Conservation (phyloP, 2,797 vertebrate genomes). For the Macropodus opercularis region DNA sequence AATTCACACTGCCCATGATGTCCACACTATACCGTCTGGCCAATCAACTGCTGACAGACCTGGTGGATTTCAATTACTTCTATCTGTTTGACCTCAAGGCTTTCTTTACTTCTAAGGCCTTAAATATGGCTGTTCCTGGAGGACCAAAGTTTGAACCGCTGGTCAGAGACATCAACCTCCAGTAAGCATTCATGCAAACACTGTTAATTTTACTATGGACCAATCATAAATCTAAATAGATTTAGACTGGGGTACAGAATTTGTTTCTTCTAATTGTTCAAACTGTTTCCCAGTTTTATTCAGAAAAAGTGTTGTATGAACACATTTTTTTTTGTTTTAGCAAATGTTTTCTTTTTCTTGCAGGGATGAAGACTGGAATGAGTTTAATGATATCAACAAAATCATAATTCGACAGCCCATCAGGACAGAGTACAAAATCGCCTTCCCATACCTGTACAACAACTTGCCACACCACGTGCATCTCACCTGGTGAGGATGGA, state of each 20-base stretch:
- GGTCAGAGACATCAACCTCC: conserved; percentile 97
- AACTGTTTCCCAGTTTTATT: background rate
- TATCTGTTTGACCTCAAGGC: conserved; percentile 98
- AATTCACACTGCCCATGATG: conserved; percentile 99
- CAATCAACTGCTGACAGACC: conserved; percentile 96
- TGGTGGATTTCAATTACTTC: conserved; percentile 98
- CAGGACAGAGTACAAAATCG: conserved; percentile 98
- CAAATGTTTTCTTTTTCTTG: background rate
- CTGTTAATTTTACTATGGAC: too few relatives aligned
- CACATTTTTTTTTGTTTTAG: background rate
- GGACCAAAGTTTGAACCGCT: conserved; percentile 99
- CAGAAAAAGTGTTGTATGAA: background rate
- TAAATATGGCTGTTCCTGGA: conserved; percentile 99
- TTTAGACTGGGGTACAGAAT: background rate
- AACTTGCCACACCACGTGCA: conserved; percentile 98
- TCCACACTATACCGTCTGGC: conserved; percentile 97
- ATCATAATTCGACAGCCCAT: conserved; percentile 99
- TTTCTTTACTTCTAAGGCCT: conserved; percentile 98
- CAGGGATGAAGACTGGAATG: conserved; percentile 99
- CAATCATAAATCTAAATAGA: too few relatives aligned
- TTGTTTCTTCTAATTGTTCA: background rate
- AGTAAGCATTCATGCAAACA: conserved; percentile 82
- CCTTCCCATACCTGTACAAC: conserved; percentile 98
- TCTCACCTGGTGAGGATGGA: conserved; percentile 90
- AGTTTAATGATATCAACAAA: conserved; percentile 99